Base-by-base conservation (phyloP, 2,888 invertebrate species). In the Patella depressa region DNA sequence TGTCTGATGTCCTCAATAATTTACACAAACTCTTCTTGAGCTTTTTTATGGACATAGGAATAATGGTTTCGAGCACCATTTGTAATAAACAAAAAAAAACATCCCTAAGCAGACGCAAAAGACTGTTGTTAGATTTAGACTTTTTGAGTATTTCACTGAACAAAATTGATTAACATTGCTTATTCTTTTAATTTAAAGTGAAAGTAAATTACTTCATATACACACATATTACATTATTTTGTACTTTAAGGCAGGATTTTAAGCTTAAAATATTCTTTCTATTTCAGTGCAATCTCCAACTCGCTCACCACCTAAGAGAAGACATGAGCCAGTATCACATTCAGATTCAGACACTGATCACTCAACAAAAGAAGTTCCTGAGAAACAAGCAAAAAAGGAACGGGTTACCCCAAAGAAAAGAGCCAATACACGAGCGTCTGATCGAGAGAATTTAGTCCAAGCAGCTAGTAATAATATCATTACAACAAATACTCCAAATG, bases 311-410 rank as follows among this genome's bases (percentile, higher is more conserved):
- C 79, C 76, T 71, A 75, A 79, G n/a, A 71, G 79, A 71, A 80
- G 71, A 78, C 71, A 78, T 55, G 73, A 78, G 0, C 70, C 72
- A 19, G 70, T 53, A 14, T 79, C 80, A 34, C 79, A 73, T 2
- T 80, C 82, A 15, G 82, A 82, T n/a, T 78, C 79, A 17, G 82
- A 80, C 70, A 79, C 29, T 45, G 74, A 75, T 15, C 77, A 72
- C 72, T 72, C 55, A 0, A 34, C 71, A 14, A 65, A 65, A 69
- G 29, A 74, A 57, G 59, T 55, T 24, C 53, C 53, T 17, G 70
- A 71, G 54, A 55, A 71, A 24, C 53, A 71, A 19, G 29, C 45
- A 19, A 34, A 70, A 55, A 70, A 53, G 71, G 71, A 71, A 53
- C 53, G 45, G 65, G 15, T 69, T 34, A 73, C 54, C 53, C 17